Evolutionary conservation across 2,113 vertebrate genomes (phyloP).

Genomic region (Phaethornis superciliosus): DNA sequence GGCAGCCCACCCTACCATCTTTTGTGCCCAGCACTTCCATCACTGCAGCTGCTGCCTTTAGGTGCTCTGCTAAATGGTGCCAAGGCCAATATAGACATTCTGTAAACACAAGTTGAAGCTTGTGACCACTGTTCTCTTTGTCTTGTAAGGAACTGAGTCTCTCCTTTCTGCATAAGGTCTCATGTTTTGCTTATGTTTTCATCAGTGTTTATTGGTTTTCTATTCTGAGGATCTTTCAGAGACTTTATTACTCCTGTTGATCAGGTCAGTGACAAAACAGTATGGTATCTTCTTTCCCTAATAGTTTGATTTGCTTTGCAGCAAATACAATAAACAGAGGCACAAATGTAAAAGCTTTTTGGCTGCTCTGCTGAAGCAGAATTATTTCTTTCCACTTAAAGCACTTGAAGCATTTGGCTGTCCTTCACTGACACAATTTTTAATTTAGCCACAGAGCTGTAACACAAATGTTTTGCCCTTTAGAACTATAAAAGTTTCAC

Average conservation of each 20-base stretch:
- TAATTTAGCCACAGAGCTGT: slow-evolving; percentile 20
- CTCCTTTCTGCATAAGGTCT: not conserved
- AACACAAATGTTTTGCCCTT: not conserved
- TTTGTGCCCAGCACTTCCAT: not conserved
- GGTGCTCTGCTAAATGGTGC: not conserved
- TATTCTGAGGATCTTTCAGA: not conserved
- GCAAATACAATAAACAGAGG: not conserved
- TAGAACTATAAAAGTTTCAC: slow-evolving; percentile 8
- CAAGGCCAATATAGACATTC: not conserved
- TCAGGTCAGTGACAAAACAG: not conserved
- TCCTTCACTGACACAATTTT: slow-evolving; percentile 6
- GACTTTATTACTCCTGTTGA: not conserved
- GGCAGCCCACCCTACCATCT: not conserved
- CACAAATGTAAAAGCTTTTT: not conserved
- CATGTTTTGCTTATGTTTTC: not conserved
- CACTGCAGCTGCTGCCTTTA: not conserved
- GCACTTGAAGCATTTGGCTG: not conserved
- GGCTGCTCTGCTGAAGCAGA: not conserved
- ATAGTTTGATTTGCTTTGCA: not conserved
- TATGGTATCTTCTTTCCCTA: not conserved
- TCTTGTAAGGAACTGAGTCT: not conserved
- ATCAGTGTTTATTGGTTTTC: not conserved
- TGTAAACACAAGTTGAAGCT: not conserved
- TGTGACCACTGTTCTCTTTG: not conserved
- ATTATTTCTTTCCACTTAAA: not conserved